Conservation (phyloP, 2,888 invertebrate species). For the Apoda limacodes region DNA sequence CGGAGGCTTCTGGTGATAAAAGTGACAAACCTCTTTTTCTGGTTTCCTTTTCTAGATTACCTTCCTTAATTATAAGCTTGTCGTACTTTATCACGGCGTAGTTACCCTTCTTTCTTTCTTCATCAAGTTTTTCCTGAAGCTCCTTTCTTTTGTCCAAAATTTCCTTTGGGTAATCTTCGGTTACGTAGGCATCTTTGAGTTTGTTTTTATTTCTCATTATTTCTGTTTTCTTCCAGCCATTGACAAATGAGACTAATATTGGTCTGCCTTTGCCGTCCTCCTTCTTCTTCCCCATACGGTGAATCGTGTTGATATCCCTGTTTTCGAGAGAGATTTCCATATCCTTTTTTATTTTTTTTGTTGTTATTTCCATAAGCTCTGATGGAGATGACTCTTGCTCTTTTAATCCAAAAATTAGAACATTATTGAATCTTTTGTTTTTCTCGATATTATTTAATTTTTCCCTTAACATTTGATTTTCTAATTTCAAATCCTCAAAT, state of each 20-base stretch:
- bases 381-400: constrained; percentile 12
- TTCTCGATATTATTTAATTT: constrained; percentile 10
- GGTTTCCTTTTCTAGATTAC: not conserved
- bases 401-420: constrained; percentile 11
- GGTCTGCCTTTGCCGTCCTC: constrained; percentile 10
- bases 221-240: constrained; percentile 17
- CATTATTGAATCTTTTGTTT: constrained; percentile 11
- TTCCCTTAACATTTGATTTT: constrained; percentile 7
- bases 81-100: constrained; percentile 6
- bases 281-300: constrained; percentile 13
- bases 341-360: constrained; percentile 8
- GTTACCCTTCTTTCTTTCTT: constrained; percentile 20
- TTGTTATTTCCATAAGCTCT: constrained; percentile 8
- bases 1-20: constrained; percentile 9
- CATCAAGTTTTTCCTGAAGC: constrained; percentile 13
- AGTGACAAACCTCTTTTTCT: constrained; percentile 15
- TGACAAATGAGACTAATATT: constrained; percentile 14
- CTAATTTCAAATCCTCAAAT: constrained; percentile 10
- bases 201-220: constrained; percentile 20
- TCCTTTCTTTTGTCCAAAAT: constrained; percentile 19
- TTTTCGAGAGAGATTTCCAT: constrained; percentile 12
- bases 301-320: constrained; percentile 13
- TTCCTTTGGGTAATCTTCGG: constrained; percentile 24
- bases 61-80: not conserved
- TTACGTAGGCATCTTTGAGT: constrained; percentile 14